These are phyloP conservation scores for Takifugu flavidus DNA, from an alignment of 2,113 vertebrate species.

Conservation along the genomic window DNA sequence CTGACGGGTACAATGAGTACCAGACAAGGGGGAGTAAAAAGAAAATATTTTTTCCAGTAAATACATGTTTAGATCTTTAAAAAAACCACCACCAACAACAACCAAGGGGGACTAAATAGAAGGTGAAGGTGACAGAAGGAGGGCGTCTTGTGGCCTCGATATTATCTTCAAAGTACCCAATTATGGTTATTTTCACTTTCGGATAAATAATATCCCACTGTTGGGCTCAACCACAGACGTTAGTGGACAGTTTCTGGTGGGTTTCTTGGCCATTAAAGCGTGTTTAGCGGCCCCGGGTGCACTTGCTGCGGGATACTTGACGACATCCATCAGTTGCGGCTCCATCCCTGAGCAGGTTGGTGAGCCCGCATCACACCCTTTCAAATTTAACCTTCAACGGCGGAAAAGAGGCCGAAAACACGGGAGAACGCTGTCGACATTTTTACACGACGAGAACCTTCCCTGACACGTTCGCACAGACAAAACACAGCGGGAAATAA, in stretches of 20 bases:
- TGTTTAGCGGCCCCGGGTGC: slow-evolving; percentile 26
- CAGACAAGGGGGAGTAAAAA: background rate
- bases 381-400: slow-evolving; percentile 6
- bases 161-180: slow-evolving; percentile 22
- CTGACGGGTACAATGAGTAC: slow-evolving; percentile 1
- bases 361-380: slow-evolving; percentile 32
- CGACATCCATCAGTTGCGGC: slow-evolving; percentile 53
- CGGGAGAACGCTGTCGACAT: background rate
- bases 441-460: background rate
- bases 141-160: slow-evolving; percentile 40
- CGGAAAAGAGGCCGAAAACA: background rate
- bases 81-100: slow-evolving; percentile 13
- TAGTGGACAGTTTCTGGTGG: background rate
- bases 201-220: accelerated
- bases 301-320: slow-evolving; percentile 51
- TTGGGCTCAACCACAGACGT: too few relatives aligned
- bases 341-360: slow-evolving; percentile 61
- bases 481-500: slow-evolving; percentile 35
- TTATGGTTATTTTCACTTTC: background rate
- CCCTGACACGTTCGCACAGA: background rate
- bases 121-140: slow-evolving; percentile 37
- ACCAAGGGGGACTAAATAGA: slow-evolving; percentile 40
- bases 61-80: background rate
- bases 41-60: background rate
- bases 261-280: background rate